Conservation (phyloP, 2,797 vertebrate genomes). For the Lepus townsendii region DNA sequence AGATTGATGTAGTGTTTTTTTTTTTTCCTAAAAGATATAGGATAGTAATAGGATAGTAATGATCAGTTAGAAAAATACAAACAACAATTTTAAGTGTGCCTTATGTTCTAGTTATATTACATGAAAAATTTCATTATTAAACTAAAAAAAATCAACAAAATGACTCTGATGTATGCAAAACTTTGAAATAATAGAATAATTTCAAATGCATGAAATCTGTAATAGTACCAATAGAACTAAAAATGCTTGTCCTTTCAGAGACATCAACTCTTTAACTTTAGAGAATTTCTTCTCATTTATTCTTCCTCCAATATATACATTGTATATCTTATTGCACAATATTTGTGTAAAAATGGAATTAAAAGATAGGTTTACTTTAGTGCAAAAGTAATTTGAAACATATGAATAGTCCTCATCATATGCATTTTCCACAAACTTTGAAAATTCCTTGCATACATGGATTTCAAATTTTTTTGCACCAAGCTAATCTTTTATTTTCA, state of each 20-base stretch:
- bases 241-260: background rate
- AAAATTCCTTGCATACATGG: too few relatives aligned
- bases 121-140: background rate
- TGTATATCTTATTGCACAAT: background rate
- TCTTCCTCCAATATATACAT: background rate
- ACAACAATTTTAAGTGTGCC: background rate
- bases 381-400: too few relatives aligned
- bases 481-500: too few relatives aligned
- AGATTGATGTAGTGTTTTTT: background rate
- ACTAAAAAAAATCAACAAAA: background rate
- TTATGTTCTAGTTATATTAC: background rate
- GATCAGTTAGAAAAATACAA: background rate
- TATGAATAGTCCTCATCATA: too few relatives aligned
- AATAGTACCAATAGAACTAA: background rate
- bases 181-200: background rate
- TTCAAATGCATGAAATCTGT: background rate
- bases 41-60: too few relatives aligned
- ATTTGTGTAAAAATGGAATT: too few relatives aligned
- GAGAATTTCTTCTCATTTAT: background rate
- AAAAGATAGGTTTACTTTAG: too few relatives aligned
- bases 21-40: background rate
- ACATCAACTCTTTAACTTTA: background rate
- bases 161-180: background rate
- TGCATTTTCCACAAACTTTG: too few relatives aligned
- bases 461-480: too few relatives aligned